phyloP scores from a whole-genome alignment of 2,113 vertebrate species.

The Taurulus bubalis region DNA sequence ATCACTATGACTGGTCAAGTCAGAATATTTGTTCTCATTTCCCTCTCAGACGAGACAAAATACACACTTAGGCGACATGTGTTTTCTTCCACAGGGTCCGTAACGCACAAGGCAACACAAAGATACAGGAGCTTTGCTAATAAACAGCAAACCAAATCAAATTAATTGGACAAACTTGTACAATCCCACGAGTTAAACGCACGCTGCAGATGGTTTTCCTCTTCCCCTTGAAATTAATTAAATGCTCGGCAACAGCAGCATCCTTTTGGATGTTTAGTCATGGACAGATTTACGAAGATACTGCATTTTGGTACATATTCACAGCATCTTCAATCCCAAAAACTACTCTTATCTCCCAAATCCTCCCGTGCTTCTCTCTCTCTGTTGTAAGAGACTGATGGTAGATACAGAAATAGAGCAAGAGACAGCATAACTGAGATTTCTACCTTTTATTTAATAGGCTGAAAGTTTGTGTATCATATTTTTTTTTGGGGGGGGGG shows the following conservation, averaged over 20 bases:
- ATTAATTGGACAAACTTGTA: too few relatives aligned
- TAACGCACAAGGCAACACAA: background rate
- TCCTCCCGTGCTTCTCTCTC: background rate
- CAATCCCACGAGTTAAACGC: background rate
- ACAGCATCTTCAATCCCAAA: background rate
- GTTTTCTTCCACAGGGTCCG: background rate
- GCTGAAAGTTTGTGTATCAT: conserved; percentile 19
- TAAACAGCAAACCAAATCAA: background rate
- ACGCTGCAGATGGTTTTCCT: background rate
- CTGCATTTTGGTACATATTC: background rate
- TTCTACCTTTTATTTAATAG: conserved; percentile 37
- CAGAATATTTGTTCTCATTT: background rate
- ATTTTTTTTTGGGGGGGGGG: conserved; percentile 40
- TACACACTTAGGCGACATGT: background rate
- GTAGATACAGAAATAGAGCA: conserved; percentile 12
- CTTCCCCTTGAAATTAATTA: background rate
- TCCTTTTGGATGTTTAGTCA: background rate
- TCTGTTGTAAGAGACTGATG: background rate
- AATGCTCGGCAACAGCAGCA: background rate
- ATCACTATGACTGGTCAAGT: background rate
- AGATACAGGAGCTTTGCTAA: background rate
- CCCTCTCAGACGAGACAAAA: background rate
- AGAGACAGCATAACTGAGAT: background rate
- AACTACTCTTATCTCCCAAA: background rate
- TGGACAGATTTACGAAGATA: background rate